A percentile compares a stretch with the other conserved stretches of the same genome.
These are phyloP conservation scores for Galeopsomyia nigrocyanea DNA, from an alignment of 2,888 invertebrate genomes.

Conservation along the genomic window DNA sequence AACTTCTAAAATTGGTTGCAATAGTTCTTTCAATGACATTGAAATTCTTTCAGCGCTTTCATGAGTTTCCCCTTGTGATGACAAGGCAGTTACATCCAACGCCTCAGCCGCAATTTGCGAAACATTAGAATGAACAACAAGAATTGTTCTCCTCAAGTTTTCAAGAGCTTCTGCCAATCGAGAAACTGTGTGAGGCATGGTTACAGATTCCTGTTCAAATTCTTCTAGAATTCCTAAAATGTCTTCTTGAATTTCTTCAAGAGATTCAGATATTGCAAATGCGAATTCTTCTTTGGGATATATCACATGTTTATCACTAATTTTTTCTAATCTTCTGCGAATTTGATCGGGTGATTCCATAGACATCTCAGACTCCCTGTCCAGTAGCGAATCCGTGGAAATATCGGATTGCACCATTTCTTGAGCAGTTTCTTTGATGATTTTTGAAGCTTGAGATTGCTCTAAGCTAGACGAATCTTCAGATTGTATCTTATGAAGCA, in stretches of 20 bases:
- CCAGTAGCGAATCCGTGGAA: conserved; percentile 1
- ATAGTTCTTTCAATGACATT: conserved; percentile 47
- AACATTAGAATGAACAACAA: conserved; percentile 43
- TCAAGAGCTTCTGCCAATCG: conserved; percentile 55
- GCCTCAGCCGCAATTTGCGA: conserved; percentile 33
- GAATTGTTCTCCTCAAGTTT: conserved; percentile 53
- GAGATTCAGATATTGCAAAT: conserved; percentile 45
- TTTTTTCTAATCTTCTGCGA: conserved; percentile 26
- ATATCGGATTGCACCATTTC: conserved; percentile 4
- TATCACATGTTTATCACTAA: conserved; percentile 40
- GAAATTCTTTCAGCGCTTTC: conserved; percentile 46
- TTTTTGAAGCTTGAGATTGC: too few species aligned
- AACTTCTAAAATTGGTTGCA: conserved; percentile 50
- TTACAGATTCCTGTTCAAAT: conserved; percentile 56
- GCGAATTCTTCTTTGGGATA: conserved; percentile 47
- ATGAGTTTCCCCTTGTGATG: conserved; percentile 38
- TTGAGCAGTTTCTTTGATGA: neutral
- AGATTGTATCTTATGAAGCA: conserved; percentile 14
- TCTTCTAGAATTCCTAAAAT: conserved; percentile 58
- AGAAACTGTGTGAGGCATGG: conserved; percentile 50
- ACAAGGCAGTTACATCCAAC: conserved; percentile 37
- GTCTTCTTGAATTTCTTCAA: conserved; percentile 55
- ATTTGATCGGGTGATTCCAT: conserved; percentile 25
- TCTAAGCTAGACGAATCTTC: neutral
- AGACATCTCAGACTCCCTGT: conserved; percentile 8